phyloP scores from a whole-genome alignment of 2,888 invertebrate species.

The Trachelus iudaicus region DNA sequence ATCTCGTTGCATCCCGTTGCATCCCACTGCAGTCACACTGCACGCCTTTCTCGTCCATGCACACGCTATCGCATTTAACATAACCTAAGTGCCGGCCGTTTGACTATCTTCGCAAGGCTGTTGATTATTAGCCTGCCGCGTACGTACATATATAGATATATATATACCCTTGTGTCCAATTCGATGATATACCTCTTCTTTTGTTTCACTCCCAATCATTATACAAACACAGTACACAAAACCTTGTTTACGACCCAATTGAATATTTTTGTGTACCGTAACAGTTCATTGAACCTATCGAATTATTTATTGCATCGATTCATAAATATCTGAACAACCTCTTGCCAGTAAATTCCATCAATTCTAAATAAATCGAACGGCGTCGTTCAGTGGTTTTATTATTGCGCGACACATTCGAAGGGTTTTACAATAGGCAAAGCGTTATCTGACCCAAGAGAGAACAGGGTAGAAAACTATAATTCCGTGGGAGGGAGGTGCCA shows the following conservation, averaged over 20 bases:
- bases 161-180: neutral
- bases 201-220: neutral
- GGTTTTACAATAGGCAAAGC: neutral
- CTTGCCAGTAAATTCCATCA: neutral
- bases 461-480: neutral
- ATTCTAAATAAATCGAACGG: conserved; percentile 11
- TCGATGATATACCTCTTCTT: neutral
- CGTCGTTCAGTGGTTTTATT: conserved; percentile 20
- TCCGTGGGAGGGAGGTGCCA: neutral
- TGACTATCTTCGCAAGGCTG: neutral
- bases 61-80: neutral
- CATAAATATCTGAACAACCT: neutral
- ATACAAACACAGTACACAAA: neutral
- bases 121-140: neutral
- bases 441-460: neutral
- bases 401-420: conserved; percentile 21
- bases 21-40: neutral
- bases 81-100: neutral
- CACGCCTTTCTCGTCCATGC: neutral
- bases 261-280: neutral
- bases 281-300: neutral
- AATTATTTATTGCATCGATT: neutral
- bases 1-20: neutral
- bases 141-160: neutral
- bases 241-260: neutral